Conservation (phyloP, 2,113 vertebrate genomes). For the Strigops habroptila region DNA sequence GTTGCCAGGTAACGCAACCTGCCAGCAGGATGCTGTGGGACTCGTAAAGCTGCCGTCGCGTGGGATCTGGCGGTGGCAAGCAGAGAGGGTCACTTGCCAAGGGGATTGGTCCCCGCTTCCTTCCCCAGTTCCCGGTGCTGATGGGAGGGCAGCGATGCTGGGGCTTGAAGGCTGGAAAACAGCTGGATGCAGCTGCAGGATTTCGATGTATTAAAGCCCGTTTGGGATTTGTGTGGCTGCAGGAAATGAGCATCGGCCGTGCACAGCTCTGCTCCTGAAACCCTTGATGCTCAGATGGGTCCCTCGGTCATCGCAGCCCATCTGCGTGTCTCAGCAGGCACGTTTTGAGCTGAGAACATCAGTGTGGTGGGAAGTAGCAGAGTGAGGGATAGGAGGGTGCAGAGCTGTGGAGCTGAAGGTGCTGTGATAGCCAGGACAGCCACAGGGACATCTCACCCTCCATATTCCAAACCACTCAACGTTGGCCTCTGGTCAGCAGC, state of each 20-base stretch:
- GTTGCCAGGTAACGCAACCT: conserved; percentile 65
- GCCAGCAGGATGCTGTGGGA: conserved; percentile 22
- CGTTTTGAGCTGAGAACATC: fast-evolving
- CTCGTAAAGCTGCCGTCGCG: background rate
- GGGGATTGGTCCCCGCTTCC: background rate
- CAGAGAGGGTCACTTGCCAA: background rate
- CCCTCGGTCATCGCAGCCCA: fast-evolving
- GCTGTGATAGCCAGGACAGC: background rate
- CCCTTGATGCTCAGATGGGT: fast-evolving
- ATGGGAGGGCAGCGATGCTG: background rate
- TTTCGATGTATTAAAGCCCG: background rate
- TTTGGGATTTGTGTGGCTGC: background rate
- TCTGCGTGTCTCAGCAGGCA: background rate
- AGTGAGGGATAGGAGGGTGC: fast-evolving
- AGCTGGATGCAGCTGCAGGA: background rate
- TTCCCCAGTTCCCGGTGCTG: fast-evolving
- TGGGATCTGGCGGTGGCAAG: fast-evolving
- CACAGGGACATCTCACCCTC: fast-evolving
- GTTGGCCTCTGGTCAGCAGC: background rate
- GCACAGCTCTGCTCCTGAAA: background rate
- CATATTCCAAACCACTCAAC: fast-evolving
- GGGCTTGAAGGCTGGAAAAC: background rate
- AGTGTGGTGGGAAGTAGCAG: background rate
- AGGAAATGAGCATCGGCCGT: fast-evolving
- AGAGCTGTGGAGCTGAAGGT: background rate